Percentiles rank a stretch among this genome's conserved stretches.
phyloP scores from a whole-genome alignment of 2,888 invertebrate genomes.

The Listrodromus nycthemerus region DNA sequence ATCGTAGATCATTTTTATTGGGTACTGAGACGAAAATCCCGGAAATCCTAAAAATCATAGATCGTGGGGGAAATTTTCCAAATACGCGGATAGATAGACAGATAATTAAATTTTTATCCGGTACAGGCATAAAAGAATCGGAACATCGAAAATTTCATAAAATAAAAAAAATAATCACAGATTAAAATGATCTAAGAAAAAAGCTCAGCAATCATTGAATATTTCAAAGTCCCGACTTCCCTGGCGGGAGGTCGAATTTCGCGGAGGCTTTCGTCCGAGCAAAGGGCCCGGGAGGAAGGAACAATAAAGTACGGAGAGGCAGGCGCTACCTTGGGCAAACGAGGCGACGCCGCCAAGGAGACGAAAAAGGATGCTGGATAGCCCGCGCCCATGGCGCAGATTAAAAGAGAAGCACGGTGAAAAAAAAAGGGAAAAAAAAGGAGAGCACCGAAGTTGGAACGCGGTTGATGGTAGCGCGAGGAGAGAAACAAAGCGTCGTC shows the following conservation, averaged over 20 bases:
- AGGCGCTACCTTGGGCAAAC: conserved; percentile 36
- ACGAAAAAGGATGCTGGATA: conserved; percentile 21
- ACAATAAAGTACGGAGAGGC: conserved; percentile 19
- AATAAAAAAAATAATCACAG: background rate
- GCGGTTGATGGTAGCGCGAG: conserved; percentile 52
- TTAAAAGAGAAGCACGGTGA: conserved; percentile 69
- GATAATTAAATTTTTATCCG: too few species aligned
- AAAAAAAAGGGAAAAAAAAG: conserved; percentile 43
- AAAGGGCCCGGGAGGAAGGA: background rate
- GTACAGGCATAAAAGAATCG: too few species aligned
- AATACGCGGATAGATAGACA: too few species aligned
- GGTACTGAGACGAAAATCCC: too few species aligned
- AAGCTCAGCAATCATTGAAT: background rate
- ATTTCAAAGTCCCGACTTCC: background rate
- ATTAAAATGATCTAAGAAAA: background rate
- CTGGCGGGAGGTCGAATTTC: background rate
- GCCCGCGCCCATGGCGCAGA: conserved; percentile 69
- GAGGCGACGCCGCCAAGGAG: conserved; percentile 32
- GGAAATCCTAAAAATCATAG: too few species aligned
- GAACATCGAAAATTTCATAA: too few species aligned
- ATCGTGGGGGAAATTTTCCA: too few species aligned
- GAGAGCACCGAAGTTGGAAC: conserved; percentile 57
- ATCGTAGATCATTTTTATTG: too few species aligned
- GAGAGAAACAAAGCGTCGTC: conserved; percentile 56
- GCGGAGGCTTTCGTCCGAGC: background rate